Percentiles rank a stretch among this genome's conserved stretches.
These are phyloP conservation scores for Actinia tenebrosa DNA, from an alignment of 64 coral and sea anemone species.

Conservation along the genomic window DNA sequence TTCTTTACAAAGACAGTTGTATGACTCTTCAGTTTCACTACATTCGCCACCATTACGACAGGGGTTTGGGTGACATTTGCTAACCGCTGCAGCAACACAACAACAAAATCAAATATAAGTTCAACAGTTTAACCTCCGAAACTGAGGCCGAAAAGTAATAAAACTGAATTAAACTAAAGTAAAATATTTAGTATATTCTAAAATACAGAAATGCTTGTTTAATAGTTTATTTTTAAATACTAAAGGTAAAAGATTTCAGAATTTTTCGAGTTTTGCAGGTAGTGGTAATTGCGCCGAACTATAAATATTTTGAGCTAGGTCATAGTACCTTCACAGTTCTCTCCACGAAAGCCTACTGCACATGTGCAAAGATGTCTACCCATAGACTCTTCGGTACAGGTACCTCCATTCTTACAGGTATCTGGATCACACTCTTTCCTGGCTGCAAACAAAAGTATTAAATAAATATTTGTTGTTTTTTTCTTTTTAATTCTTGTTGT, in stretches of 20 bases:
- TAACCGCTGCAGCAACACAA: conserved; percentile 32
- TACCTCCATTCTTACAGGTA: conserved; percentile 90
- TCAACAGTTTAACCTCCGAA: no score
- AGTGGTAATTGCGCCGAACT: no score
- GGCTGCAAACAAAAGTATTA: conserved; percentile 18
- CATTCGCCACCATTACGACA: conserved; percentile 84
- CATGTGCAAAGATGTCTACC: conserved; percentile 80
- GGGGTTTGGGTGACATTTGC: conserved; percentile 80
- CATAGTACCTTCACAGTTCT: conserved; percentile 55
- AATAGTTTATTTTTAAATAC: no score
- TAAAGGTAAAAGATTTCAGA: no score
- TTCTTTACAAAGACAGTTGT: conserved; percentile 55
- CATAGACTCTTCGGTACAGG: conserved; percentile 67
- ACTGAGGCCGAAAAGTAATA: no score
- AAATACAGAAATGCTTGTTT: no score
- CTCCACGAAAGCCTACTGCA: conserved; percentile 58
- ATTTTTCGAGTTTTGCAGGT: no score
- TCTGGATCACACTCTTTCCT: conserved; percentile 61
- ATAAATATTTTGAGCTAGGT: no score
- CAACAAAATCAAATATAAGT: not conserved
- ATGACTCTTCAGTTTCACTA: conserved; percentile 69
- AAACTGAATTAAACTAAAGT: no score
- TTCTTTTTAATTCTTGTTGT: conserved; percentile 43
- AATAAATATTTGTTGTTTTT: not conserved
- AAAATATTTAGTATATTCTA: no score